Conservation (phyloP, 2,888 invertebrate species). For the Magallana nippona region DNA sequence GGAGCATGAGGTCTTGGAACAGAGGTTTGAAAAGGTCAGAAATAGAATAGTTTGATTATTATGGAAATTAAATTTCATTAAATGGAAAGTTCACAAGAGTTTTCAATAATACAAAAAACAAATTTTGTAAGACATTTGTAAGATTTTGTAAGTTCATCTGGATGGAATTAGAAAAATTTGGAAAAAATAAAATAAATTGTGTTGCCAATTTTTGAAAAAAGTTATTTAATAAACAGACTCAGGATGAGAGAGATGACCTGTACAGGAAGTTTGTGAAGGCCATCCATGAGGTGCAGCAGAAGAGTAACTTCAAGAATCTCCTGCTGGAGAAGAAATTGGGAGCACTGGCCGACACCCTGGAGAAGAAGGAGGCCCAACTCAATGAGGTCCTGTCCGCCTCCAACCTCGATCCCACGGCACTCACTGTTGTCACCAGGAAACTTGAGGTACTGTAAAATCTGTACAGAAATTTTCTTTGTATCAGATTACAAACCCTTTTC, state of each 20-base stretch:
- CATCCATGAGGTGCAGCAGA: conserved; percentile 92
- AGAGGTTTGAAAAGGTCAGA: conserved; percentile 87
- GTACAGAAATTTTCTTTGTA: not conserved
- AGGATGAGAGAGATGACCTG: conserved; percentile 88
- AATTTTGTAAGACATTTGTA: not conserved
- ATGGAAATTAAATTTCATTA: not conserved
- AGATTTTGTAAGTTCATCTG: too few relatives aligned
- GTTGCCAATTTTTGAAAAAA: too few relatives aligned
- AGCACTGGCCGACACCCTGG: conserved; percentile 85
- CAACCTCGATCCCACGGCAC: conserved; percentile 82
- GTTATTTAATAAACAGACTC: conserved; percentile 79
- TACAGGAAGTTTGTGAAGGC: conserved; percentile 90
- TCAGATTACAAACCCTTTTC: not conserved
- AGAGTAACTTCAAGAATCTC: conserved; percentile 89
- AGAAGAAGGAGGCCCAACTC: conserved; percentile 86
- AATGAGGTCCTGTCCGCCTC: conserved; percentile 85
- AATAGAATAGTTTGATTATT: not conserved
- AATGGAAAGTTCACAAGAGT: too few relatives aligned
- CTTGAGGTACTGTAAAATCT: conserved; percentile 81
- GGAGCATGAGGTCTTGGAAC: conserved; percentile 84
- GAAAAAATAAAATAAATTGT: not conserved
- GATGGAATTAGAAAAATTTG: too few relatives aligned
- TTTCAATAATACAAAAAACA: not conserved
- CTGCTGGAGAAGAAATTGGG: conserved; percentile 88
- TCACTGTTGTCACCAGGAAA: conserved; percentile 82